A percentile compares a stretch with the other conserved stretches of the same genome.
phyloP scores from a whole-genome alignment of 2,888 invertebrate species.

The Drosophila rubida region DNA sequence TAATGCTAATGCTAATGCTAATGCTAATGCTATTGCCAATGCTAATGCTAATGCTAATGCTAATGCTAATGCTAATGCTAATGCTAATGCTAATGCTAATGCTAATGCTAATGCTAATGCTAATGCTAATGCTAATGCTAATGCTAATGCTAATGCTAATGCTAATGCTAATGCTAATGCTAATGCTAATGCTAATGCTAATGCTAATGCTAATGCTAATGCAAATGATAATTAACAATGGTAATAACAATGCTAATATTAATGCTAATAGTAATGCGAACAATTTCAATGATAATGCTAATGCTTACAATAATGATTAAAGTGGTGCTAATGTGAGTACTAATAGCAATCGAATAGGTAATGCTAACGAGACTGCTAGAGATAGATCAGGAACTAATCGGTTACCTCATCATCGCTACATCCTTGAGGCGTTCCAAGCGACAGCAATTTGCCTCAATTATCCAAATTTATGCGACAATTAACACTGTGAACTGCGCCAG shows the following conservation, averaged over 20 bases:
- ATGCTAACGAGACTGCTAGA: background rate
- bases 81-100: background rate
- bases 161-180: background rate
- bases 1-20: constrained; percentile 1
- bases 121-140: background rate
- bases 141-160: background rate
- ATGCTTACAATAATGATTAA: background rate
- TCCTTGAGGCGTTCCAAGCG: constrained; percentile 24
- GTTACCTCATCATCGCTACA: background rate
- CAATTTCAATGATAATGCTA: background rate
- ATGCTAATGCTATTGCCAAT: background rate
- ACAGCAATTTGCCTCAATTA: constrained; percentile 63
- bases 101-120: background rate
- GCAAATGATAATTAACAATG: background rate
- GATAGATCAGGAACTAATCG: background rate
- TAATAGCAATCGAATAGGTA: too few relatives aligned
- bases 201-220: background rate
- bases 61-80: background rate
- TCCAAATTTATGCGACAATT: constrained; percentile 73
- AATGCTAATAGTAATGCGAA: background rate
- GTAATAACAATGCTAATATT: background rate
- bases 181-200: background rate
- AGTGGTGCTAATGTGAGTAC: too few relatives aligned
- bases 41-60: background rate
- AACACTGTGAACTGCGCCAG: constrained; percentile 73